phyloP scores from a whole-genome alignment of 2,888 invertebrate genomes.

The Lutraria lutraria region DNA sequence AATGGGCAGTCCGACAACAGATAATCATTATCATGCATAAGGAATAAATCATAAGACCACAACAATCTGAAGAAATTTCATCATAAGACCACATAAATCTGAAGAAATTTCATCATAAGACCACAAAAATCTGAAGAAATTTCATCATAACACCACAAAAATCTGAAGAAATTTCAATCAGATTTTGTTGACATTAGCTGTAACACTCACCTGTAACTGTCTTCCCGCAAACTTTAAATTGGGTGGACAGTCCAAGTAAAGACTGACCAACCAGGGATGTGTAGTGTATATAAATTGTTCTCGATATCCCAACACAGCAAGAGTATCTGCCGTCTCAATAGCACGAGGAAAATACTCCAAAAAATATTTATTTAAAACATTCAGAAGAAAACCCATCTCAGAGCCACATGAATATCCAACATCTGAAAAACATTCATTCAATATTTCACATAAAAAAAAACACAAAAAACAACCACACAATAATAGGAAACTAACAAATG shows the following conservation, averaged over 20 bases:
- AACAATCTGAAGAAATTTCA: too few relatives aligned
- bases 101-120: too few relatives aligned
- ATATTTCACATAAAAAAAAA: neutral
- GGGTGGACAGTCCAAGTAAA: slow-evolving; percentile 84
- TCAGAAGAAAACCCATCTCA: slow-evolving; percentile 78
- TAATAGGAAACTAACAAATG: neutral
- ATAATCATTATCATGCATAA: too few relatives aligned
- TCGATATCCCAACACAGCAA: slow-evolving; percentile 74
- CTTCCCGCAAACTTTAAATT: slow-evolving; percentile 59
- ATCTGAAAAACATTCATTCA: slow-evolving; percentile 64
- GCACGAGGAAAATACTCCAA: slow-evolving; percentile 82
- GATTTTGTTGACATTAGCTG: too few relatives aligned
- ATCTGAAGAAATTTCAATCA: too few relatives aligned
- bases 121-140: too few relatives aligned
- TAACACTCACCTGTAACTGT: neutral
- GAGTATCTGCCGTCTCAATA: slow-evolving; percentile 65
- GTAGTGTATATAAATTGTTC: slow-evolving; percentile 84
- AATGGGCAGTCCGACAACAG: too few relatives aligned
- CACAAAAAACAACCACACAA: neutral
- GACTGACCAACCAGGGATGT: slow-evolving; percentile 84
- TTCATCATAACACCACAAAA: too few relatives aligned
- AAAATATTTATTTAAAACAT: slow-evolving; percentile 83
- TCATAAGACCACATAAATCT: too few relatives aligned
- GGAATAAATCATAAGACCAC: too few relatives aligned
- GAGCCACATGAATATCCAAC: slow-evolving; percentile 79